Conservation (phyloP, 1,140 invertebrate genomes). For the Tachypleus tridentatus region DNA sequence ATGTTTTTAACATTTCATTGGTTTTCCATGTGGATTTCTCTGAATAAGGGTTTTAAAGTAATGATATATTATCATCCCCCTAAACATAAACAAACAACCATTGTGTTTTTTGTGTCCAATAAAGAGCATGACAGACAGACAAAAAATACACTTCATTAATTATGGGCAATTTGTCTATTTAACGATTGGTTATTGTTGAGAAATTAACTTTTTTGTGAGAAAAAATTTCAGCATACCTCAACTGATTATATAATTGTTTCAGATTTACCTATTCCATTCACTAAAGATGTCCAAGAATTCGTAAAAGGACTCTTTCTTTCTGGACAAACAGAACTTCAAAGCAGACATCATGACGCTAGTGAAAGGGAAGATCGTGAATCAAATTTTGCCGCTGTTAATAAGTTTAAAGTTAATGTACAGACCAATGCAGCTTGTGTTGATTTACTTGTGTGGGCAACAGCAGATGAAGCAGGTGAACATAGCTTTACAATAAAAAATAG, state of each 20-base stretch:
- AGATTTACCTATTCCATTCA: constrained; percentile 78
- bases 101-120: too few species aligned
- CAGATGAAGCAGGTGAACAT: constrained; percentile 79
- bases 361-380: constrained; percentile 45
- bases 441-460: constrained; percentile 91
- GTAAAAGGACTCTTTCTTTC: constrained; percentile 74
- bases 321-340: constrained; percentile 75
- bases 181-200: too few species aligned
- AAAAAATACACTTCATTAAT: neutral
- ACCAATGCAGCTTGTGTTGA: constrained; percentile 95
- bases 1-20: too few species aligned
- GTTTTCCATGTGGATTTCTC: too few species aligned
- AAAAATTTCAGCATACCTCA: too few species aligned
- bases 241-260: constrained; percentile 17
- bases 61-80: too few species aligned
- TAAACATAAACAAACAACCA: too few species aligned
- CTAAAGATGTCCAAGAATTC: constrained; percentile 86
- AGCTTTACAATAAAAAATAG: constrained; percentile 3
- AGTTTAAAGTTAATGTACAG: constrained; percentile 90
- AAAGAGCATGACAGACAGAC: too few species aligned
- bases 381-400: constrained; percentile 58
- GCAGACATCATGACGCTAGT: constrained; percentile 64
- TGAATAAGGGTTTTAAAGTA: too few species aligned
- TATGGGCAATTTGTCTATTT: too few species aligned
- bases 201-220: constrained; percentile 6